Conservation (phyloP, 2,888 invertebrate species). For the Pecten maximus region DNA sequence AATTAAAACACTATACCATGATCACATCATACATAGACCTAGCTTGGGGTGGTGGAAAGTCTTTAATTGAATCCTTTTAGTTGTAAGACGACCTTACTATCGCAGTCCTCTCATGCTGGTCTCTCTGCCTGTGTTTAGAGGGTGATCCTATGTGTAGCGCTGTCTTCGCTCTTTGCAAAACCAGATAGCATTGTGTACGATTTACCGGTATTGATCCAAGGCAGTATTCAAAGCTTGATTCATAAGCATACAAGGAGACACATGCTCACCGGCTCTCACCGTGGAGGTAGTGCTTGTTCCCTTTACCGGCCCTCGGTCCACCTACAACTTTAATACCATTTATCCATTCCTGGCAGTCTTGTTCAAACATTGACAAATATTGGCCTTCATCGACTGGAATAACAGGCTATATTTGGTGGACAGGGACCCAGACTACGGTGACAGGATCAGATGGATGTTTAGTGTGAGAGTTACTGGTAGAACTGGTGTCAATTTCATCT, state of each 20-base stretch:
- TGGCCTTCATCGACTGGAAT: background rate
- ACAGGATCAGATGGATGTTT: background rate
- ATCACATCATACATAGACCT: background rate
- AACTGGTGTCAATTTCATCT: background rate
- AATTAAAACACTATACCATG: background rate
- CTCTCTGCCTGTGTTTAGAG: background rate
- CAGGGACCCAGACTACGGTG: background rate
- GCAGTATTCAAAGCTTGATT: constrained; percentile 33
- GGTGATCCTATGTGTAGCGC: constrained; percentile 20
- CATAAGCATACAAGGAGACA: constrained; percentile 26
- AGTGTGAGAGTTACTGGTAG: background rate
- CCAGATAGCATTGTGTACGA: constrained; percentile 18
- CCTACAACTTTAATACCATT: constrained; percentile 30
- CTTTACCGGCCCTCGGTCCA: background rate
- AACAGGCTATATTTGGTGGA: background rate
- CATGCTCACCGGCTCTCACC: background rate
- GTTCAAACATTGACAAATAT: constrained; percentile 28
- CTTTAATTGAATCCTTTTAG: constrained; percentile 16
- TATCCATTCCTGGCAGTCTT: background rate
- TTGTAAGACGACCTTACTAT: background rate
- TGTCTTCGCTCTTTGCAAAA: constrained; percentile 33
- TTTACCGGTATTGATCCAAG: constrained; percentile 16
- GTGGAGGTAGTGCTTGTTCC: constrained; percentile 1
- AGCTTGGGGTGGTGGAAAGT: background rate
- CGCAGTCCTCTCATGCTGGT: background rate